These are phyloP conservation scores for Semicossyphus pulcher DNA, from an alignment of 2,113 vertebrate species.

Conservation along the genomic window DNA sequence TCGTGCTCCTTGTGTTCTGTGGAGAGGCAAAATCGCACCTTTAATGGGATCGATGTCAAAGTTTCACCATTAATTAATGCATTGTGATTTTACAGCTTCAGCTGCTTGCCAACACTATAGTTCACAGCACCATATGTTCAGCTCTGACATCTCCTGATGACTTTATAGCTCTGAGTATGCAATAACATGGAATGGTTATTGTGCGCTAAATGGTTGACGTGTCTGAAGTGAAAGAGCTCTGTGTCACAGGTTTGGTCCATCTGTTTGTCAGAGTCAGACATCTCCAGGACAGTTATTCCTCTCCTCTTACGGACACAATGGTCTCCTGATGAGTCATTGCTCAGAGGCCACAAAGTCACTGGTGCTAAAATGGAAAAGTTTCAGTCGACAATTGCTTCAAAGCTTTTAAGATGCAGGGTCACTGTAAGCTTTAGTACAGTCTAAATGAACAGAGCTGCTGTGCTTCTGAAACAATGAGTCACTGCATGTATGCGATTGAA, in stretches of 20 bases:
- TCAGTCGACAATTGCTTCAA: neutral
- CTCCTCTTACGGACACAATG: constrained; percentile 1
- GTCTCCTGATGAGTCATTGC: constrained; percentile 8
- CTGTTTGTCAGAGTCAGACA: constrained; percentile 9
- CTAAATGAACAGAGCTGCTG: neutral
- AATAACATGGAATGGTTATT: constrained; percentile 39
- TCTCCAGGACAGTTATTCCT: neutral
- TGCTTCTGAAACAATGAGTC: neutral
- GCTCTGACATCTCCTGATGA: constrained; percentile 41
- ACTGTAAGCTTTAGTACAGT: neutral
- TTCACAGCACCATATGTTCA: constrained; percentile 51
- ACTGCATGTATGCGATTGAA: neutral
- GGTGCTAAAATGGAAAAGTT: constrained; percentile 30
- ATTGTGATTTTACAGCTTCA: constrained; percentile 41
- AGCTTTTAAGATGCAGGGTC: constrained; percentile 8
- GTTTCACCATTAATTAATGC: constrained; percentile 60
- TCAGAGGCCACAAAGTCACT: constrained; percentile 18
- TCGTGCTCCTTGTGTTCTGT: constrained; percentile 52
- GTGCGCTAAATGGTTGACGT: constrained; percentile 12
- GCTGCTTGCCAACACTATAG: constrained; percentile 20
- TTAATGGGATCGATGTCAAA: constrained; percentile 62
- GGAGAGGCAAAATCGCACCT: constrained; percentile 27
- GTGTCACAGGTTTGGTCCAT: constrained; percentile 5
- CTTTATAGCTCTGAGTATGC: constrained; percentile 34
- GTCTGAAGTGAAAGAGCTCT: neutral